Conservation (phyloP, 2,113 vertebrate genomes). For the Sphaerodactylus townsendi region DNA sequence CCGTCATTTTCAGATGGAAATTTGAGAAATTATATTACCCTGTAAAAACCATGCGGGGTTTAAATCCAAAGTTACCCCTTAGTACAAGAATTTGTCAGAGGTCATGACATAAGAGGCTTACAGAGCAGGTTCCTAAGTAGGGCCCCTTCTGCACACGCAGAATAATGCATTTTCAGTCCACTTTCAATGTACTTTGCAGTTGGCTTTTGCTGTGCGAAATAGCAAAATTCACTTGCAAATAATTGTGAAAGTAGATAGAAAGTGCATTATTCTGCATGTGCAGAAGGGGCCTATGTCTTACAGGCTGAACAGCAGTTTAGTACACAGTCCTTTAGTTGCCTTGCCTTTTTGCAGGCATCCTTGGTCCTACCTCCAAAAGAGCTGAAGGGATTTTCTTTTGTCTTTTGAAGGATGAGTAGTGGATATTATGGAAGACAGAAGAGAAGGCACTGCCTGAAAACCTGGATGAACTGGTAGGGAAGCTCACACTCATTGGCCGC, state of each 20-base stretch:
- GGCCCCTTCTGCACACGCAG: no score
- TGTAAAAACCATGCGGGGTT: neutral
- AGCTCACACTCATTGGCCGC: conserved; percentile 76
- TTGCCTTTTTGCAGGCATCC: conserved; percentile 31
- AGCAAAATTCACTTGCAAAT: no score
- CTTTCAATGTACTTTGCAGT: no score
- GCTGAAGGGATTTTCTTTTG: conserved; percentile 89
- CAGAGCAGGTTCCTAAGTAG: neutral
- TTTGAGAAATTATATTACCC: neutral
- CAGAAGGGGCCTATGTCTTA: no score
- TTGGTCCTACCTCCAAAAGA: conserved; percentile 83
- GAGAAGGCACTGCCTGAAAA: conserved; percentile 86
- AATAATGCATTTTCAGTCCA: no score
- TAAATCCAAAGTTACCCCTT: neutral
- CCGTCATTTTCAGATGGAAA: neutral
- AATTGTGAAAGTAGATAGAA: no score
- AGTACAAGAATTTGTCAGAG: neutral
- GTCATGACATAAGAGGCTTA: neutral
- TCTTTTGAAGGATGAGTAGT: conserved; percentile 88
- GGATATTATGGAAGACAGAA: conserved; percentile 91
- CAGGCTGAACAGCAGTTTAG: neutral
- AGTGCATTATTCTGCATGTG: no score
- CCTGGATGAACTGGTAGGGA: conserved; percentile 78
- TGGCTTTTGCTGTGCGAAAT: no score
- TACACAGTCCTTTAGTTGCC: neutral